A percentile compares a stretch with the other conserved stretches of the same genome.
Evolutionary conservation across 2,888 invertebrate species (phyloP).

Genomic region (Xanthia icteritia): DNA sequence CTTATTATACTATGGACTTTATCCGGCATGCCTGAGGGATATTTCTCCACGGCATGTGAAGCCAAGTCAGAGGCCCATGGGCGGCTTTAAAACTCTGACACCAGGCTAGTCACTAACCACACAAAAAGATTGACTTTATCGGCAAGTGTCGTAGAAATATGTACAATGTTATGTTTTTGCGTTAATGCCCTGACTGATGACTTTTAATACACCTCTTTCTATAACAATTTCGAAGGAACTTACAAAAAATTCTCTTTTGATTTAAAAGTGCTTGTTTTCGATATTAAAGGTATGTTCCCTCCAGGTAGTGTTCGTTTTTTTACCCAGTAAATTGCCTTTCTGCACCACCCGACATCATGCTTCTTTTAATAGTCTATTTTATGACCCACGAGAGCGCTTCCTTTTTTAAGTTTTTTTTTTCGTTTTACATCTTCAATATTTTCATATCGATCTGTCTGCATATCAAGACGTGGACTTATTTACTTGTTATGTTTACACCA

Average conservation of each 20-base stretch:
- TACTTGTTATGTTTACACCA: slow-evolving; percentile 19
- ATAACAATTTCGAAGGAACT: background rate
- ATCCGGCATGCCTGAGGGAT: too few relatives aligned
- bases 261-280: background rate
- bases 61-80: too few relatives aligned
- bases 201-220: background rate
- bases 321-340: background rate
- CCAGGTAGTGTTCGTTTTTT: slow-evolving; percentile 5
- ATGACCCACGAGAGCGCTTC: slow-evolving; percentile 28
- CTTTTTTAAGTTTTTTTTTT: slow-evolving; percentile 25
- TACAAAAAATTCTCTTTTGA: background rate
- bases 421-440: slow-evolving; percentile 7
- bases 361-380: slow-evolving; percentile 44
- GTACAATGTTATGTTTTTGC: background rate
- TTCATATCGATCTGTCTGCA: slow-evolving; percentile 41
- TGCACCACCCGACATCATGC: slow-evolving; percentile 20
- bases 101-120: too few relatives aligned
- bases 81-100: too few relatives aligned
- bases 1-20: background rate
- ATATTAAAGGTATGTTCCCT: background rate
- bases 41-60: too few relatives aligned
- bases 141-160: background rate
- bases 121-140: background rate
- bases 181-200: background rate
- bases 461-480: slow-evolving; percentile 23